Conservation (phyloP, 2,113 vertebrate genomes). For the Phalacrocorax brasilianus region DNA sequence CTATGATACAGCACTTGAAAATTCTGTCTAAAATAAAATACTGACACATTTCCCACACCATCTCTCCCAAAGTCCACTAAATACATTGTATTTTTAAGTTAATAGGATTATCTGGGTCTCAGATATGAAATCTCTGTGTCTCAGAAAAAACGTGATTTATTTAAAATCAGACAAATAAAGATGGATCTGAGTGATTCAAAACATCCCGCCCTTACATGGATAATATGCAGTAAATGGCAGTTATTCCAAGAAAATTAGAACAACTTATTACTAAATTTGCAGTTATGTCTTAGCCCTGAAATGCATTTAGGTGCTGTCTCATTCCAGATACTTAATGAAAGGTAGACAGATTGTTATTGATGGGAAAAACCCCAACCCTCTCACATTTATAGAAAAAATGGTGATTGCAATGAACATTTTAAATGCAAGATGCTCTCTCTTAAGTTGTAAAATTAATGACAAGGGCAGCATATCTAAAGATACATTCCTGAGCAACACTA, state of each 20-base stretch:
- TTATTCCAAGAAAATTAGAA: not conserved
- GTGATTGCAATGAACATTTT: not conserved
- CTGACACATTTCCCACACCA: not conserved
- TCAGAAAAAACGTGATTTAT: not conserved
- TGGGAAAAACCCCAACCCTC: not conserved
- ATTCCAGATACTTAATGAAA: not conserved
- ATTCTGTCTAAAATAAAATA: not conserved
- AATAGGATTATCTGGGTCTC: not conserved
- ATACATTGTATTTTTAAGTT: not conserved
- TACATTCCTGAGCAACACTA: not conserved
- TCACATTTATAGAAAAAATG: not conserved
- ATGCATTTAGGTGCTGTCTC: accelerated
- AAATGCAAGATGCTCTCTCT: not conserved
- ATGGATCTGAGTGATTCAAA: not conserved
- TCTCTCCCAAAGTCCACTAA: not conserved
- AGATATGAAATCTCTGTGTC: not conserved
- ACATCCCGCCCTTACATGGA: not conserved
- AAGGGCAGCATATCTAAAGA: not conserved
- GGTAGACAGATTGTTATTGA: not conserved
- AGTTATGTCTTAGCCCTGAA: not conserved
- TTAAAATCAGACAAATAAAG: not conserved
- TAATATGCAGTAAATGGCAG: not conserved
- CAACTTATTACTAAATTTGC: not conserved
- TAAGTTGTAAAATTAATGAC: not conserved
- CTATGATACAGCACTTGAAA: not conserved